Percentiles rank a stretch among this genome's conserved stretches.
Conservation (phyloP, 2,113 vertebrate species). For the Nothocercus julius region DNA sequence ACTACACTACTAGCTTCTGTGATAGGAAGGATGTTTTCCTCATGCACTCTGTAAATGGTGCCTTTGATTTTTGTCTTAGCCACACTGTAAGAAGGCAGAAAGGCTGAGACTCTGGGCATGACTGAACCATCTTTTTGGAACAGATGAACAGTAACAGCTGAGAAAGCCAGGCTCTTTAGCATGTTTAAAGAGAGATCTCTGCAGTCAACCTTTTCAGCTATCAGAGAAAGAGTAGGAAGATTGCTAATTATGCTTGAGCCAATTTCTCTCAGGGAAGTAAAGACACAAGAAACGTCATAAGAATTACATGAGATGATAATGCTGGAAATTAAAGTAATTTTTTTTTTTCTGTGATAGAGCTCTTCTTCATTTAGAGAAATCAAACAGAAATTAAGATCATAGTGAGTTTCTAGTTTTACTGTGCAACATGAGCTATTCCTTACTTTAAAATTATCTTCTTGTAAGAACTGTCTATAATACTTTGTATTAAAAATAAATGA, state of each 20-base stretch:
- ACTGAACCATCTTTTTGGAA: not conserved
- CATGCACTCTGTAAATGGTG: not conserved
- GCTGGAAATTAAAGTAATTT: not conserved
- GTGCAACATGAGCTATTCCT: not conserved
- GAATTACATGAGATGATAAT: not conserved
- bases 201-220: not conserved
- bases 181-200: not conserved
- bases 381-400: not conserved
- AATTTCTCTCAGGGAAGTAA: not conserved
- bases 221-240: not conserved
- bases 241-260: not conserved
- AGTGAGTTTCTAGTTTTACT: not conserved
- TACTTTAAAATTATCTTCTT: not conserved
- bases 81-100: not conserved
- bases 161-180: not conserved
- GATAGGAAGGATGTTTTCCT: not conserved
- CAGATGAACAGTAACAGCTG: not conserved
- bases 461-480: not conserved
- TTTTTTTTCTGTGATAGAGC: not conserved
- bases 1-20: not conserved
- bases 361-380: not conserved
- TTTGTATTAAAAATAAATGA: not conserved
- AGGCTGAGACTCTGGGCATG: not conserved
- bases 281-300: not conserved
- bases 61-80: not conserved